These are phyloP conservation scores for Anoplopoma fimbria DNA, from an alignment of 2,113 vertebrate genomes.

Conservation along the genomic window DNA sequence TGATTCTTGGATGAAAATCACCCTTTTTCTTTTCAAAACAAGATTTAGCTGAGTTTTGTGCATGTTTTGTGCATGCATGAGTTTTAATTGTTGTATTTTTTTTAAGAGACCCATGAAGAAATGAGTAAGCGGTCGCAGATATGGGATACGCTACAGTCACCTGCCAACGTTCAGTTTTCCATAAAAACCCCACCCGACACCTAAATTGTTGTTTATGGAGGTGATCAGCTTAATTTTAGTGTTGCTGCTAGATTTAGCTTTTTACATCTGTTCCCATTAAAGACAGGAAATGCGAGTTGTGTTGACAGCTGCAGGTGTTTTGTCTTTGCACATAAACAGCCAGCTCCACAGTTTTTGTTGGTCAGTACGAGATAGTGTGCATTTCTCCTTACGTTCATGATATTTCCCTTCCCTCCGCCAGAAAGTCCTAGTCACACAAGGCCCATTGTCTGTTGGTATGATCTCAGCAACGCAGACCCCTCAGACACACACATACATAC, in stretches of 20 bases:
- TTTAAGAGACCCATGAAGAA: slow-evolving; percentile 2
- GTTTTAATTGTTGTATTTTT: slow-evolving; percentile 15
- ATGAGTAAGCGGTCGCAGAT: background rate
- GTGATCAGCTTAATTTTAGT: background rate
- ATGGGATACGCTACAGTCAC: background rate
- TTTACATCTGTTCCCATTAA: background rate
- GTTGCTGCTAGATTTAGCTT: background rate
- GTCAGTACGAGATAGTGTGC: slow-evolving; percentile 50
- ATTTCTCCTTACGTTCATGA: slow-evolving; percentile 63
- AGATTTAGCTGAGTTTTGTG: background rate
- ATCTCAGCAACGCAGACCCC: slow-evolving; percentile 77
- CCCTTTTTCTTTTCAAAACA: background rate
- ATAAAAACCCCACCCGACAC: background rate
- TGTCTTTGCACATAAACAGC: slow-evolving; percentile 13
- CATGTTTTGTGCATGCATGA: slow-evolving; percentile 1
- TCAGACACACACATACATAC: slow-evolving; percentile 53
- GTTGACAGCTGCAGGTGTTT: slow-evolving; percentile 49
- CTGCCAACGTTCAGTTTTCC: background rate
- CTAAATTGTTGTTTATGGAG: background rate
- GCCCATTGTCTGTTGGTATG: slow-evolving; percentile 82
- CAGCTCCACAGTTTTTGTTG: slow-evolving; percentile 1
- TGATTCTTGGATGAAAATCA: background rate
- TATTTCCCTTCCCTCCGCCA: slow-evolving; percentile 75
- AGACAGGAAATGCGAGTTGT: slow-evolving; percentile 9
- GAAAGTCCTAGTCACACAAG: slow-evolving; percentile 76